Conservation (phyloP, 2,797 vertebrate genomes). For the Gambusia yucatana region DNA sequence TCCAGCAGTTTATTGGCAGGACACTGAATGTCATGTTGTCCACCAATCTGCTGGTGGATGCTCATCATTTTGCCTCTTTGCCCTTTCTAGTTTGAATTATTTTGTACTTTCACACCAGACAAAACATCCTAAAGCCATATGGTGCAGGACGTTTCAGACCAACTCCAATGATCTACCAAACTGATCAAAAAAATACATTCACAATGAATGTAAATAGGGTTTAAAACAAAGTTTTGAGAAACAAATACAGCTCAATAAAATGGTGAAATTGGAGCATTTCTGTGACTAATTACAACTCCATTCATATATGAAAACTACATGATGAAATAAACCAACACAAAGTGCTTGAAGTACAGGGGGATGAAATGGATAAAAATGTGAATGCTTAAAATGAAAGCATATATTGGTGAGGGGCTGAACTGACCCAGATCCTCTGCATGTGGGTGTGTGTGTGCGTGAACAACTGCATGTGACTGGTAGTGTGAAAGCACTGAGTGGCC, state of each 20-base stretch:
- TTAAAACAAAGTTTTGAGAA: neutral
- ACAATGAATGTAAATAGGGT: neutral
- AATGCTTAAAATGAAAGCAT: neutral
- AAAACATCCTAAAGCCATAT: neutral
- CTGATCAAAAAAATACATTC: neutral
- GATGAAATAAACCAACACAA: neutral
- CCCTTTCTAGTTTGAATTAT: neutral
- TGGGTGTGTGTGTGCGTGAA: neutral
- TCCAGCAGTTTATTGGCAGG: too few species aligned
- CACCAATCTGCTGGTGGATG: neutral
- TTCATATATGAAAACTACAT: neutral
- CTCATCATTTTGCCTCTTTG: neutral
- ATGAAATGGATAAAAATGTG: neutral
- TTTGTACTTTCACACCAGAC: neutral
- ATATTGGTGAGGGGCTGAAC: neutral
- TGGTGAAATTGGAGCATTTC: neutral
- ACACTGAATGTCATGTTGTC: too few species aligned
- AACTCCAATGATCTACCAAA: neutral
- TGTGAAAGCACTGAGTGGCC: neutral
- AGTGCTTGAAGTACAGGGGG: neutral
- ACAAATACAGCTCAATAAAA: neutral
- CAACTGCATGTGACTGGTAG: neutral
- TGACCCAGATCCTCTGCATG: neutral
- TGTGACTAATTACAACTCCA: neutral
- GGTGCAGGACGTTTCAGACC: neutral